Conservation (phyloP, 2,113 vertebrate genomes). For the Pygoscelis antarcticus region DNA sequence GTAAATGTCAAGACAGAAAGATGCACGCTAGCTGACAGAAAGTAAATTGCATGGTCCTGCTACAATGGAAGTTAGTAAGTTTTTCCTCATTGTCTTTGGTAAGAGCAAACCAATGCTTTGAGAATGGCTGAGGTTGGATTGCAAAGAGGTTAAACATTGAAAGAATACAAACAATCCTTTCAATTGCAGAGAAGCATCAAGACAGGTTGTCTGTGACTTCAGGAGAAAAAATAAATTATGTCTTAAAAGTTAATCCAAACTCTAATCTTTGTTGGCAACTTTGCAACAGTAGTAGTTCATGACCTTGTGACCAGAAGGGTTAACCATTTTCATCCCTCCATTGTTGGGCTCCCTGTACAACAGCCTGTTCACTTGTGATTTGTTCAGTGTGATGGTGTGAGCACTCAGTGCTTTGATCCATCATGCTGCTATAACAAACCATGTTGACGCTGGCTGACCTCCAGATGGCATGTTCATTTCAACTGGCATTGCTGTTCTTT, state of each 20-base stretch:
- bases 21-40: background rate
- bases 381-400: background rate
- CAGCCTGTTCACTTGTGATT: background rate
- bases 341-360: background rate
- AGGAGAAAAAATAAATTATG: background rate
- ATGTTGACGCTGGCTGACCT: background rate
- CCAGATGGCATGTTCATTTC: background rate
- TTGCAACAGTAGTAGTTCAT: background rate
- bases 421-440: background rate
- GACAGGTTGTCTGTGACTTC: background rate
- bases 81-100: background rate
- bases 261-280: background rate
- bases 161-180: background rate
- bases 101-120: background rate
- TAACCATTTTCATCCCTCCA: background rate
- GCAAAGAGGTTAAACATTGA: background rate
- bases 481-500: background rate
- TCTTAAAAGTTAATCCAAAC: background rate
- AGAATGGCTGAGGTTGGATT: background rate
- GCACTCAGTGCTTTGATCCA: background rate
- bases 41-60: background rate
- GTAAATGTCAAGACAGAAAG: background rate
- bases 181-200: background rate
- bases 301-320: background rate
- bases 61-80: fast-evolving